Evolutionary conservation across 2,888 invertebrate genomes (phyloP).

Genomic region (Lasioglossum malachurum): DNA sequence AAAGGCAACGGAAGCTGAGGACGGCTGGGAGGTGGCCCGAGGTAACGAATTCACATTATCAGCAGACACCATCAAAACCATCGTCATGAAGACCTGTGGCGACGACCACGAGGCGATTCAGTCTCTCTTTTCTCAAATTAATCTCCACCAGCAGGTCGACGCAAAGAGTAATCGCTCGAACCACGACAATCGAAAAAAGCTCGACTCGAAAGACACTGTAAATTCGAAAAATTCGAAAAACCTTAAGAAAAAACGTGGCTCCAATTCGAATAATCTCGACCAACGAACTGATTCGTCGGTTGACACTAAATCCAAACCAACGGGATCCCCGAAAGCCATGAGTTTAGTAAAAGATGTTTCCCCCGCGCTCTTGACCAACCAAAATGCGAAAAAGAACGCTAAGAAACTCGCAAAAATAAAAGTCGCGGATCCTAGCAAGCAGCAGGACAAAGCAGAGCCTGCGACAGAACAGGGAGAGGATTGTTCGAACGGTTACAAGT

Average conservation of each 20-base stretch:
- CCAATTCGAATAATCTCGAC: background rate
- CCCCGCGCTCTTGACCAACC: background rate
- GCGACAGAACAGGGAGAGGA: background rate
- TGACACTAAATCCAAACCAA: background rate
- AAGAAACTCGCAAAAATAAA: conserved; percentile 23
- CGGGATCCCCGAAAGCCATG: background rate
- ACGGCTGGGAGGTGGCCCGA: conserved; percentile 79
- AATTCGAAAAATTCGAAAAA: background rate
- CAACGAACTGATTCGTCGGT: background rate
- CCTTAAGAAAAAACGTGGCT: background rate
- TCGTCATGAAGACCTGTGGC: conserved; percentile 34
- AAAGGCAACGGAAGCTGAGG: conserved; percentile 63
- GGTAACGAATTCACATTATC: conserved; percentile 74
- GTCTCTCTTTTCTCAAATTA: conserved; percentile 24
- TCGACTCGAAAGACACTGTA: background rate
- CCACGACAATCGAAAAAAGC: background rate
- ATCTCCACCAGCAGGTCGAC: conserved; percentile 46
- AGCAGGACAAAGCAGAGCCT: background rate
- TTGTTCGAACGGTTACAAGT: conserved; percentile 2
- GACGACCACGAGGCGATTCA: conserved; percentile 42
- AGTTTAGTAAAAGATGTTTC: background rate
- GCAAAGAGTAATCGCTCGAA: conserved; percentile 29
- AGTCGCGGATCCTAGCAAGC: background rate
- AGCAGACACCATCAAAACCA: conserved; percentile 39
- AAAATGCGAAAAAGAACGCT: background rate